phyloP scores from a whole-genome alignment of 2,888 invertebrate species.

The Athalia cordata region DNA sequence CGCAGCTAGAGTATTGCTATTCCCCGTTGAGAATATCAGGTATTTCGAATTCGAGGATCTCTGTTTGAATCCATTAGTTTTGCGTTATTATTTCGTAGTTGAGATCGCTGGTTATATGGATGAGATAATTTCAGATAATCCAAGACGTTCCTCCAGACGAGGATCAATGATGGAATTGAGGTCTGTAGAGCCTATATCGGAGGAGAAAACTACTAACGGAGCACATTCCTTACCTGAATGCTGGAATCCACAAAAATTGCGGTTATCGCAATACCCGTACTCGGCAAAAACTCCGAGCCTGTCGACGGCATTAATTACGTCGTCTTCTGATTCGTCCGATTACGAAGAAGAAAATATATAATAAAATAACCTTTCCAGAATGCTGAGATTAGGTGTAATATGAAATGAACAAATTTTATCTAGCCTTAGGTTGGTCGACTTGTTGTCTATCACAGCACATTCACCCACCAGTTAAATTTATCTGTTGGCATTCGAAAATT shows the following conservation, averaged over 20 bases:
- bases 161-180: slow-evolving; percentile 90
- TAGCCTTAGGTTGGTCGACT: slow-evolving; percentile 35
- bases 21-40: slow-evolving; percentile 77
- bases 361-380: slow-evolving; percentile 27
- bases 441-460: slow-evolving; percentile 26
- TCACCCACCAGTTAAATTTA: slow-evolving; percentile 2
- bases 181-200: slow-evolving; percentile 66
- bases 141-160: slow-evolving; percentile 82
- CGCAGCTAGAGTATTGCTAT: slow-evolving; percentile 73
- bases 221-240: slow-evolving; percentile 68
- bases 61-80: background rate
- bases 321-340: slow-evolving; percentile 77
- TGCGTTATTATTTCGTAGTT: slow-evolving; percentile 32
- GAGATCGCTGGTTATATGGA: background rate
- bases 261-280: slow-evolving; percentile 64
- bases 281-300: slow-evolving; percentile 77
- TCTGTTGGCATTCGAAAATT: background rate
- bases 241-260: slow-evolving; percentile 65
- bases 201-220: slow-evolving; percentile 59
- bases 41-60: slow-evolving; percentile 75
- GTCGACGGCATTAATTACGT: slow-evolving; percentile 80
- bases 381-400: slow-evolving; percentile 24
- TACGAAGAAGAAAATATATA: slow-evolving; percentile 64
- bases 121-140: slow-evolving; percentile 75
- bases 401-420: slow-evolving; percentile 34